These are phyloP conservation scores for Stictocephala bisonia DNA, from an alignment of 2,888 invertebrate genomes.

Conservation along the genomic window DNA sequence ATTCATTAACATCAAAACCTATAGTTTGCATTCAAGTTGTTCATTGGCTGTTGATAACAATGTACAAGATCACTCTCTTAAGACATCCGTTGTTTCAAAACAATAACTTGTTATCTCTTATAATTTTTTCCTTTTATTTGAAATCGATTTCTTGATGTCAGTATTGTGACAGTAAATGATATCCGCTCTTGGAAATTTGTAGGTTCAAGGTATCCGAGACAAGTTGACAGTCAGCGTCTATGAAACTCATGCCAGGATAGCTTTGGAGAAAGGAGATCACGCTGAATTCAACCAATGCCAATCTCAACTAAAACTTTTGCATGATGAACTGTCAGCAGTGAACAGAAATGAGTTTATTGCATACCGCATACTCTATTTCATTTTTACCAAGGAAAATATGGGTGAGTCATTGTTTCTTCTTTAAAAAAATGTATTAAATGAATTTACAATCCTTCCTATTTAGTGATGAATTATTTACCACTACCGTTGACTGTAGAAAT, in stretches of 20 bases:
- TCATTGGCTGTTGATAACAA: too few relatives aligned
- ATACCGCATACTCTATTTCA: conserved; percentile 96
- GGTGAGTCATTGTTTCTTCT: conserved; percentile 71
- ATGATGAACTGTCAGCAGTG: conserved; percentile 78
- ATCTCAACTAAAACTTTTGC: conserved; percentile 96
- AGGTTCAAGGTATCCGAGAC: conserved; percentile 97
- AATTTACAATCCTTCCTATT: neutral
- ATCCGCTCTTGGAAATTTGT: too few relatives aligned
- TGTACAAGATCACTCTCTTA: too few relatives aligned
- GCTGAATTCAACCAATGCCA: conserved; percentile 99
- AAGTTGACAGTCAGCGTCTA: conserved; percentile 97
- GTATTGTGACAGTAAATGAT: too few relatives aligned
- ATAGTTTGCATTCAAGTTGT: too few relatives aligned
- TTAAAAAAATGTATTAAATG: neutral
- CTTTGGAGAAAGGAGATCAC: conserved; percentile 97
- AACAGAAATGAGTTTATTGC: conserved; percentile 95
- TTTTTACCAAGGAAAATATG: conserved; percentile 97
- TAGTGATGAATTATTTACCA: too few relatives aligned
- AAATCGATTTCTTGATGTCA: too few relatives aligned
- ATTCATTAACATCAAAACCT: too few relatives aligned
- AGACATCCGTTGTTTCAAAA: too few relatives aligned
- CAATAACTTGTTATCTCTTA: too few relatives aligned
- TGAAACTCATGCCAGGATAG: conserved; percentile 98
- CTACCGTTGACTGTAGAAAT: too few relatives aligned
- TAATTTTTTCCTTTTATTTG: too few relatives aligned